Conservation (phyloP, 2,113 vertebrate species). For the Nesogale talazaci region DNA sequence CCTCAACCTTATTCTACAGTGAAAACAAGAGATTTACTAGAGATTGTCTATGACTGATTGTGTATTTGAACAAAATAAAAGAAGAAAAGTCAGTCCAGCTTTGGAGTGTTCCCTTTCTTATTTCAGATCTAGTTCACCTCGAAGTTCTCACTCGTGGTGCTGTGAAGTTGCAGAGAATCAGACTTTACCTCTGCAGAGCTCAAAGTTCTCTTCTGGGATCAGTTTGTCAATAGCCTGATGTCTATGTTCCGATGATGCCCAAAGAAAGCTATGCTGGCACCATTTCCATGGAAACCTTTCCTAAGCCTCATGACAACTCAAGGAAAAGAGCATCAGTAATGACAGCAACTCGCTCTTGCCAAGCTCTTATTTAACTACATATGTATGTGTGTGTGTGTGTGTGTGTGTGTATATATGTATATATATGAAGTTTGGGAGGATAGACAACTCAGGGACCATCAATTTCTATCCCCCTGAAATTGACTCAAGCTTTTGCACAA, state of each 20-base stretch:
- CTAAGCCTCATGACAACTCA: conserved; percentile 48
- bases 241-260: background rate
- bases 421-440: too few species aligned
- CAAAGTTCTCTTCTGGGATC: conserved; percentile 60
- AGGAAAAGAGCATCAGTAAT: conserved; percentile 43
- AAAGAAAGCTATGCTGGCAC: conserved; percentile 26
- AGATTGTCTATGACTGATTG: background rate
- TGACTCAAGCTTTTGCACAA: conserved; percentile 30
- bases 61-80: background rate
- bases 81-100: background rate
- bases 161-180: conserved; percentile 19
- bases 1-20: conserved; percentile 11
- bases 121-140: background rate
- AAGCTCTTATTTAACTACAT: conserved; percentile 58
- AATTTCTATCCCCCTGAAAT: conserved; percentile 46
- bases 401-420: too few species aligned
- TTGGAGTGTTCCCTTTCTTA: background rate
- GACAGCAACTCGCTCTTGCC: conserved; percentile 1
- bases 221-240: conserved; percentile 54
- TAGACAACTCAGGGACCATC: background rate
- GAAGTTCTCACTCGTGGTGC: conserved; percentile 21
- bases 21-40: background rate
- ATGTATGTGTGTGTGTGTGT: too few species aligned
- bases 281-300: conserved; percentile 57
- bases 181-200: too few species aligned